These are phyloP conservation scores for Meloidogyne exigua DNA, from an alignment of 1,140 invertebrate genomes.

Conservation along the genomic window DNA sequence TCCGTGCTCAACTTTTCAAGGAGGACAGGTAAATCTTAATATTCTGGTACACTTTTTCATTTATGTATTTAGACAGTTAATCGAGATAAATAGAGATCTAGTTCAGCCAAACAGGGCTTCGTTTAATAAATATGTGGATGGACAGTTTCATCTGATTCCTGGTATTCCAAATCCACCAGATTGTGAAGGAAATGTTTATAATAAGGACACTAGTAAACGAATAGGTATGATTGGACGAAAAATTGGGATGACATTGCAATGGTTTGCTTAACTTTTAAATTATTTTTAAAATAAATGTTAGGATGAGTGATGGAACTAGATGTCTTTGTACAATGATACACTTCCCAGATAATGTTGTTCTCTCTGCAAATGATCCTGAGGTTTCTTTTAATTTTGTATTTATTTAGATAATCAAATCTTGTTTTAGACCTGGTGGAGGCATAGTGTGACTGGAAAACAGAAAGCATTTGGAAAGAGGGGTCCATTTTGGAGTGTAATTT, in stretches of 20 bases:
- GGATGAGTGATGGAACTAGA: conserved; percentile 51
- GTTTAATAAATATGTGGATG: conserved; percentile 2
- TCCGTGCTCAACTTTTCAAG: conserved; percentile 21
- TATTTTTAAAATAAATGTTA: conserved; percentile 34
- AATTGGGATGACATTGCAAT: conserved; percentile 87
- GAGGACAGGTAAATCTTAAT: conserved; percentile 28
- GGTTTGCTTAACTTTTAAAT: conserved; percentile 66
- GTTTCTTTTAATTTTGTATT: not conserved
- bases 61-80: not conserved
- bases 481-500: conserved; percentile 52
- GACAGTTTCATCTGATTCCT: not conserved
- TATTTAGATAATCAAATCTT: not conserved
- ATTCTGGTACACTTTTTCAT: no score
- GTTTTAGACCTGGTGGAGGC: conserved; percentile 51
- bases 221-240: conserved; percentile 85
- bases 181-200: conserved; percentile 19
- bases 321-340: conserved; percentile 59
- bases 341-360: conserved; percentile 55
- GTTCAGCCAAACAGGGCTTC: not conserved
- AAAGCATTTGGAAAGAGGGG: conserved; percentile 55
- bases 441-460: conserved; percentile 48
- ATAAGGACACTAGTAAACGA: conserved; percentile 66
- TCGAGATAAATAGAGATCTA: conserved; percentile 12
- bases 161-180: conserved; percentile 21
- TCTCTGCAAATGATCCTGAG: conserved; percentile 48